phyloP scores from a whole-genome alignment of 2,797 vertebrate species.

The Lophotriccus pileatus region DNA sequence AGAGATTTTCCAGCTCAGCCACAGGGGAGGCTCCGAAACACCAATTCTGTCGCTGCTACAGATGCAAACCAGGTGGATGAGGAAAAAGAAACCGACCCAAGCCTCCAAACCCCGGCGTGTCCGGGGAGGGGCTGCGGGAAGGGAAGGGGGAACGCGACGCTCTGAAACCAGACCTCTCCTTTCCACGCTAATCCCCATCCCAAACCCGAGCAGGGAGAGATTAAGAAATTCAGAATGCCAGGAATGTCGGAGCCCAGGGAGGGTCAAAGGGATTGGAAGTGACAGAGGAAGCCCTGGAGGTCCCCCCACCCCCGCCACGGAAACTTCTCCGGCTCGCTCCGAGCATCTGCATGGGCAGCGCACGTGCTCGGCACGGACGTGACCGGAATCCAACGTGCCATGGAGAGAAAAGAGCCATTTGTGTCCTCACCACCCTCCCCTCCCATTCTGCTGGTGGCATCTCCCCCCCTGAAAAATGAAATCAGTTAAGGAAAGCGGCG shows the following conservation, averaged over 20 bases:
- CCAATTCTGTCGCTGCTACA: background rate
- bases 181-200: slow-evolving; percentile 64
- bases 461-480: background rate
- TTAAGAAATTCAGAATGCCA: slow-evolving; percentile 56
- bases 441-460: background rate
- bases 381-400: background rate
- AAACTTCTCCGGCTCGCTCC: background rate
- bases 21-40: fast-evolving
- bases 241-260: slow-evolving; percentile 63
- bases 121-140: background rate
- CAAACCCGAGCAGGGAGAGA: slow-evolving; percentile 51
- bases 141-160: background rate
- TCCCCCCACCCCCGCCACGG: background rate
- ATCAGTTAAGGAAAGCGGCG: fast-evolving
- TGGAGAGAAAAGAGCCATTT: slow-evolving; percentile 1
- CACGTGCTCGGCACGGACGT: background rate
- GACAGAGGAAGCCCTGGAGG: background rate
- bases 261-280: slow-evolving; percentile 25
- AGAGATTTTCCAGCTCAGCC: background rate
- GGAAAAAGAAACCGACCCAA: background rate
- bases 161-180: slow-evolving; percentile 59
- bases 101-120: background rate
- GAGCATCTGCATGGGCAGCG: slow-evolving; percentile 3
- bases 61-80: background rate
- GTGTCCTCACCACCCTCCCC: background rate